Evolutionary conservation across 1,140 invertebrate species (phyloP), one percentile per base, ranked within the genome.

Genomic region (Heliconius nattereri): DNA sequence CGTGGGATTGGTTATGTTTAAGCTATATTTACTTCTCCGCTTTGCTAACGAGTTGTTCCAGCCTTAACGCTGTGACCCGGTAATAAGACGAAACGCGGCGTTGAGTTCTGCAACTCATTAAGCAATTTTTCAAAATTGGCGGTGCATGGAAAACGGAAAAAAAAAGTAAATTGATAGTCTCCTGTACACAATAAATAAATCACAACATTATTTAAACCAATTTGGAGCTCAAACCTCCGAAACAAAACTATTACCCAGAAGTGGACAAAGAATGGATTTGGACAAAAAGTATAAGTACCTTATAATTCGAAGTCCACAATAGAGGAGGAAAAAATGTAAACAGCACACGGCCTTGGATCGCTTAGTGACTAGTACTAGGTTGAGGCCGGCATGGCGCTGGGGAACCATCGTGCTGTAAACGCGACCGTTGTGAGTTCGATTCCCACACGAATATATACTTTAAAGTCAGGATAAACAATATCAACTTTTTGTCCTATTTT

Each of bases 311-410:
- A 66, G 6, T 29, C 26, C 60, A 66, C 60, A 66, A 66, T 26
- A 23, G 60, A 29, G 5, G 11, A 16, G n/a, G 60, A 66, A 66
- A 66, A 66, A 66, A 66, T 66, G 60, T 66, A 66, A 66, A 66
- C 60, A 66, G 23, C 16, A 29, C 16, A 13, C 23, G 29, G 29
- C 60, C 60, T 66, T 66, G 60, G 26, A 66, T 29, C 60, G n/a
- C 8, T 60, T 60, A 60, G 20, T 60, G 8, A 2, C 0, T 9
- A 52, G 19, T 9, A 11, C 8, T 9, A 45, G 40, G 37, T 9
- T 40, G 37, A 40, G 37, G 37, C 11, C 37, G 37, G 11, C 8
- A 1, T 9, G 9, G 37, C 8, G 37, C 29, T 2, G 29, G 29
- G 29, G 29, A 29, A 29, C 2, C 2, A 2, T 2, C n/a, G 29